Evolutionary conservation across 2,113 vertebrate species (phyloP).

Genomic region (Porphyrio hochstetteri): DNA sequence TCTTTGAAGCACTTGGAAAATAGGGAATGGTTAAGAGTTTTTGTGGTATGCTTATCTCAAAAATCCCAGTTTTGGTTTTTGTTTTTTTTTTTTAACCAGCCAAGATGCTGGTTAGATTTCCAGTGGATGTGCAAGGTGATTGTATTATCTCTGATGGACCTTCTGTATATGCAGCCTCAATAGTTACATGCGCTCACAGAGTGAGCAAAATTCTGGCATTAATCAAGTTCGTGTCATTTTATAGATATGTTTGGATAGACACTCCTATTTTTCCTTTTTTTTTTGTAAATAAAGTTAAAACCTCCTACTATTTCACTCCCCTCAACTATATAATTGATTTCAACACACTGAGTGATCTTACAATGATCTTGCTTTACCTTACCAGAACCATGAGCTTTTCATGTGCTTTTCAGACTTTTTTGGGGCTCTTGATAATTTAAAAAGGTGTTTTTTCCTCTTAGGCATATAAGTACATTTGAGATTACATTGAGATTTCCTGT

Average conservation of each 20-base stretch:
- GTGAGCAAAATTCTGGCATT: background rate
- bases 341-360: background rate
- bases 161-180: background rate
- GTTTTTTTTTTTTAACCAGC: background rate
- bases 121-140: background rate
- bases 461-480: background rate
- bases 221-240: background rate
- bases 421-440: background rate
- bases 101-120: background rate
- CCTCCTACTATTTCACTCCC: background rate
- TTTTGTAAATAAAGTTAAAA: background rate
- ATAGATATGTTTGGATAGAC: background rate
- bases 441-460: background rate
- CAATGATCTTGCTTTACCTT: background rate
- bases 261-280: background rate
- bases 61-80: background rate
- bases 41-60: background rate
- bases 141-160: background rate
- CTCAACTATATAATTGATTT: background rate
- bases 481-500: background rate
- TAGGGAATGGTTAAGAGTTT: background rate
- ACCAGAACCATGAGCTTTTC: background rate
- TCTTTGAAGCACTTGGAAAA: background rate
- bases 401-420: background rate
- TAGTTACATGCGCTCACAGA: background rate